Evolutionary conservation across 1,140 invertebrate genomes (phyloP).

Genomic region (Brachionus plicatilis): DNA sequence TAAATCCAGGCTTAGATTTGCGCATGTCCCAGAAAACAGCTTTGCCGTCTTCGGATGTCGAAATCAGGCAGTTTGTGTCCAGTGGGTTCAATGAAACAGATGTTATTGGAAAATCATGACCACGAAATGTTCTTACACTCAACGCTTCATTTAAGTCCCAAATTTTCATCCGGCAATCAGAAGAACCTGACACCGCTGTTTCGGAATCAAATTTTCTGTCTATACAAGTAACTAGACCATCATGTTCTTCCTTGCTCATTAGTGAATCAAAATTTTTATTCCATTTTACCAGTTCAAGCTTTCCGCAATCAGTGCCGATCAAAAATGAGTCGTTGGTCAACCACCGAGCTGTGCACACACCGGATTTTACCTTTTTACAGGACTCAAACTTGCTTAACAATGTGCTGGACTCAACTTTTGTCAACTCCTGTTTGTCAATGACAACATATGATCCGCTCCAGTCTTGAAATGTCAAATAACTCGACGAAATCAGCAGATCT

Average conservation of each 20-base stretch:
- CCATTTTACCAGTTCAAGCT: not conserved
- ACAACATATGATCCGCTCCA: constrained; percentile 28
- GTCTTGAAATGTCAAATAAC: constrained; percentile 5
- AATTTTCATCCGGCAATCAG: not conserved
- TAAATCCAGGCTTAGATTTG: constrained; percentile 3
- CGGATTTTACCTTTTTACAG: not conserved
- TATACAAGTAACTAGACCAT: constrained; percentile 31
- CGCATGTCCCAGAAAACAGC: not conserved
- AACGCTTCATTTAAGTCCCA: constrained; percentile 17
- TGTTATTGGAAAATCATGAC: not conserved
- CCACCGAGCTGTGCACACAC: not conserved
- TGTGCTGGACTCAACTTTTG: not conserved
- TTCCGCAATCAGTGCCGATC: not conserved
- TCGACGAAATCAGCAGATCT: not conserved
- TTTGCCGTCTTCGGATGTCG: constrained; percentile 4
- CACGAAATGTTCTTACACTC: not conserved
- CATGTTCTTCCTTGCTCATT: constrained; percentile 24
- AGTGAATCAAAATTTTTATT: not conserved
- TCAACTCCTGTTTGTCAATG: not conserved
- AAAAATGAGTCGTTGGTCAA: not conserved
- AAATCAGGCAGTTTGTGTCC: not conserved
- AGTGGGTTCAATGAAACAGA: not conserved
- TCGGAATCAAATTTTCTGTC: not conserved
- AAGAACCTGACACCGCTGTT: not conserved
- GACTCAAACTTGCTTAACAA: not conserved